Evolutionary conservation across 2,888 invertebrate species (phyloP).

Genomic region (Bursaphelenchus okinawaensis): DNA sequence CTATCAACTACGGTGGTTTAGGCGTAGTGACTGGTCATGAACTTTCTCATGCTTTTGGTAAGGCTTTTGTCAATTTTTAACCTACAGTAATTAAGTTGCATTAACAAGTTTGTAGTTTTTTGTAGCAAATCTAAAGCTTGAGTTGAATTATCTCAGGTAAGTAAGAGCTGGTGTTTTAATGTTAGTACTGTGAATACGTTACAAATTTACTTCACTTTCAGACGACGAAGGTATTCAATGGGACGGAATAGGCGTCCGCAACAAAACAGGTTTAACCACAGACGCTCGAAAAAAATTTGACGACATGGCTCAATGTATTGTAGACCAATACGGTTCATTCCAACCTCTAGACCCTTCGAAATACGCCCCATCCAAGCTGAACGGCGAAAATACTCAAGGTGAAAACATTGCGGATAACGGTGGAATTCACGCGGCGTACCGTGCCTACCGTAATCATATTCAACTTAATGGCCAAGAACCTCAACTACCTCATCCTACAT

Average conservation of each 20-base stretch:
- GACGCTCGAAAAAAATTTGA: conserved; percentile 22
- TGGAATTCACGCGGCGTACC: conserved; percentile 52
- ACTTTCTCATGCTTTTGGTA: conserved; percentile 10
- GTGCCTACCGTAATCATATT: conserved; percentile 40
- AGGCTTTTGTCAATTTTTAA: background rate
- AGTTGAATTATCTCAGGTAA: background rate
- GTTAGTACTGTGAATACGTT: background rate
- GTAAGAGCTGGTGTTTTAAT: background rate
- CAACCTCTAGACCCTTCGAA: conserved; percentile 3
- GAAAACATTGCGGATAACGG: conserved; percentile 61
- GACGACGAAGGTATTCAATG: background rate
- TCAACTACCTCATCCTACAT: conserved; percentile 38
- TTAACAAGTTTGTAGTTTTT: background rate
- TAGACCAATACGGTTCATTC: conserved; percentile 24
- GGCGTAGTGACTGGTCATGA: conserved; percentile 83
- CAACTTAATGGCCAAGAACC: conserved; percentile 44
- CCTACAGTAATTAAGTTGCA: background rate
- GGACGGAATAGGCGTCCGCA: conserved; percentile 18
- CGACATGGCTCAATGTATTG: conserved; percentile 38
- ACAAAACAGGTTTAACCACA: conserved; percentile 29
- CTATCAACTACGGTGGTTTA: conserved; percentile 76
- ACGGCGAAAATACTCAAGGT: conserved; percentile 58
- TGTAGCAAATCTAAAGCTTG: background rate
- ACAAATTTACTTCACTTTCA: background rate
- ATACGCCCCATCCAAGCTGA: conserved; percentile 21